Conservation (phyloP, 2,113 vertebrate species). For the Apus apus region DNA sequence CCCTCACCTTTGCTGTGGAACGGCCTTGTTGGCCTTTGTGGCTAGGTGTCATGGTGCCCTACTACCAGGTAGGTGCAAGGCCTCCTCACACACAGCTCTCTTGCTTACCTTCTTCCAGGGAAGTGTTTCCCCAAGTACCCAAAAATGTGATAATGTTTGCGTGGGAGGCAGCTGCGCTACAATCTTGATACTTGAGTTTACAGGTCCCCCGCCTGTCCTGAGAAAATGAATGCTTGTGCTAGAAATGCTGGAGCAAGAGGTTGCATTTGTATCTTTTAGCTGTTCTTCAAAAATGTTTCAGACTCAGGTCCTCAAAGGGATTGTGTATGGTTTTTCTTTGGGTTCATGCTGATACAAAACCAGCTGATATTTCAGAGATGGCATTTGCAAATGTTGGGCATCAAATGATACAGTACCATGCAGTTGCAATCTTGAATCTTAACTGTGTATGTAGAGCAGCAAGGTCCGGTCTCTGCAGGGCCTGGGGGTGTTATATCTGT, state of each 20-base stretch:
- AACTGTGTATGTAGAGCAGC: fast-evolving
- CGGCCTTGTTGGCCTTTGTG: fast-evolving
- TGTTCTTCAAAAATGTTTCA: background rate
- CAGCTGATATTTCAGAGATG: background rate
- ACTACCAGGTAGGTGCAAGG: background rate
- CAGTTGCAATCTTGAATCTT: background rate
- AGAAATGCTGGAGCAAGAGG: fast-evolving
- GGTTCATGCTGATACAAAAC: background rate
- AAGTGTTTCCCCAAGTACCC: background rate
- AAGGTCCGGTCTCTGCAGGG: background rate
- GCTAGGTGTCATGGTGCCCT: fast-evolving
- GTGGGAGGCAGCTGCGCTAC: too few species aligned
- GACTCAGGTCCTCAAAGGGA: fast-evolving
- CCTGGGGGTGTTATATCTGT: background rate
- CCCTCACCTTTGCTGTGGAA: background rate
- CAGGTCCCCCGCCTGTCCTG: fast-evolving
- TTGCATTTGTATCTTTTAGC: background rate
- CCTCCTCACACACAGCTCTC: background rate
- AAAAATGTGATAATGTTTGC: fast-evolving
- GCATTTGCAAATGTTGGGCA: background rate
- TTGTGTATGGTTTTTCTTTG: background rate
- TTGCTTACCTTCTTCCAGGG: fast-evolving
- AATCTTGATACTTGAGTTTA: fast-evolving
- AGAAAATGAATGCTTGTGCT: fast-evolving
- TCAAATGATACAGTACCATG: fast-evolving